phyloP scores from a whole-genome alignment of 2,113 vertebrate species.

The Typhlomys cinereus region DNA sequence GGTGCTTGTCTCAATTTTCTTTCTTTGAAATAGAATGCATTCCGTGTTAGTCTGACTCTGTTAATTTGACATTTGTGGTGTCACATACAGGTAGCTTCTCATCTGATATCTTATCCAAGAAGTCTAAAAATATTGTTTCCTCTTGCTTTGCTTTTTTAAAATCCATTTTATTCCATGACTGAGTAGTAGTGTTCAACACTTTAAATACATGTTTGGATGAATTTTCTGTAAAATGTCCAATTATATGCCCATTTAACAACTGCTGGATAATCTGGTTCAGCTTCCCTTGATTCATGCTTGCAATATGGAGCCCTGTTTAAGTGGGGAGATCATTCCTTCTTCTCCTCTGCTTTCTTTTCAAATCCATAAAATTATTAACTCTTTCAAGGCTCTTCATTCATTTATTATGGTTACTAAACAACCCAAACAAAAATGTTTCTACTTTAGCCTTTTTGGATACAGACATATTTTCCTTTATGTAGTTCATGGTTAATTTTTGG shows the following conservation, averaged over 20 bases:
- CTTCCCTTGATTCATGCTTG: not conserved
- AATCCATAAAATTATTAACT: not conserved
- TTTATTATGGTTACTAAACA: constrained; percentile 18
- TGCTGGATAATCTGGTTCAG: not conserved
- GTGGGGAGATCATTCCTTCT: not conserved
- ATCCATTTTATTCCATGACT: not conserved
- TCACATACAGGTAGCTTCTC: not conserved
- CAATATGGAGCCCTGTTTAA: not conserved
- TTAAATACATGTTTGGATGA: not conserved
- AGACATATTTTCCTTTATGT: not conserved
- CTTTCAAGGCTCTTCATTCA: not conserved
- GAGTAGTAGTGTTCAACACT: not conserved
- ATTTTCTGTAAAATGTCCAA: constrained; percentile 26
- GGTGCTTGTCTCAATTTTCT: not conserved
- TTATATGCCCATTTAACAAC: not conserved
- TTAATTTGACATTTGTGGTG: not conserved
- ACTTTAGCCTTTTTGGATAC: not conserved
- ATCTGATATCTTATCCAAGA: not conserved
- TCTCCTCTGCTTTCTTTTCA: not conserved
- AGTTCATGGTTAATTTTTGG: not conserved
- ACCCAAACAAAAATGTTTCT: not conserved
- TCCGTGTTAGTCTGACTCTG: not conserved
- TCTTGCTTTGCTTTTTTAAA: not conserved
- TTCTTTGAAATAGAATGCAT: not conserved
- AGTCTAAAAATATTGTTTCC: constrained; percentile 7